Evolutionary conservation across 2,113 vertebrate species (phyloP).

Genomic region (Centropus unirufus): DNA sequence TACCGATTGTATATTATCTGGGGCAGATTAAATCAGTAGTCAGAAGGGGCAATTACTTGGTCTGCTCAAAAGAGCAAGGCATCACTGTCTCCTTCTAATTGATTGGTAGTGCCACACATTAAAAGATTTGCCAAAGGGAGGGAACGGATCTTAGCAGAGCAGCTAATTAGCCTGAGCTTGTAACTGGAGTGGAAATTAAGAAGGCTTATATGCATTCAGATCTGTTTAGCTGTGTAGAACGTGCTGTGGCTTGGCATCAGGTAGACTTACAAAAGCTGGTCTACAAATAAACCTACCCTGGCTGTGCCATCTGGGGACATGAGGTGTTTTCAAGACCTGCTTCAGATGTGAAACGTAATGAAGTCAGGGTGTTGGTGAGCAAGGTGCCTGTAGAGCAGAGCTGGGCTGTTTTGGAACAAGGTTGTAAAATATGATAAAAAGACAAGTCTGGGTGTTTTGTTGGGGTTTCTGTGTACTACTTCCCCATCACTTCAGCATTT

Average conservation of each 20-base stretch:
- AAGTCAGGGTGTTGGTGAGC: not conserved
- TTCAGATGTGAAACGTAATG: not conserved
- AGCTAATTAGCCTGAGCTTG: not conserved
- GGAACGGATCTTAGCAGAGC: not conserved
- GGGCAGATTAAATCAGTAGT: not conserved
- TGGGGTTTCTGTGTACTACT: not conserved
- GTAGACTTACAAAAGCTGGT: not conserved
- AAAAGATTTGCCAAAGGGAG: conserved; percentile 1
- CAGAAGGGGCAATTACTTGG: not conserved
- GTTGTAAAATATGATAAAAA: not conserved
- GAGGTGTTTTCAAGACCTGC: not conserved
- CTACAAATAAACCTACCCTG: not conserved
- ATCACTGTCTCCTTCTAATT: not conserved
- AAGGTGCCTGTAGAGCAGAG: not conserved
- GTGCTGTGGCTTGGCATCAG: not conserved
- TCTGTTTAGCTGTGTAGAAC: not conserved
- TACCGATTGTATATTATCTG: not conserved
- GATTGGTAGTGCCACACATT: not conserved
- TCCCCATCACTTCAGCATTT: not conserved
- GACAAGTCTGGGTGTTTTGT: not conserved
- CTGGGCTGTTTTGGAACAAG: not conserved
- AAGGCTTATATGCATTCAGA: not conserved
- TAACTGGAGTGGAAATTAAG: conserved; percentile 13
- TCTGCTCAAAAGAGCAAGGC: not conserved
- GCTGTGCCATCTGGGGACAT: not conserved